A percentile compares a stretch with the other conserved stretches of the same genome.
phyloP scores from a whole-genome alignment of 2,888 invertebrate genomes.

The Watsonalla binaria region DNA sequence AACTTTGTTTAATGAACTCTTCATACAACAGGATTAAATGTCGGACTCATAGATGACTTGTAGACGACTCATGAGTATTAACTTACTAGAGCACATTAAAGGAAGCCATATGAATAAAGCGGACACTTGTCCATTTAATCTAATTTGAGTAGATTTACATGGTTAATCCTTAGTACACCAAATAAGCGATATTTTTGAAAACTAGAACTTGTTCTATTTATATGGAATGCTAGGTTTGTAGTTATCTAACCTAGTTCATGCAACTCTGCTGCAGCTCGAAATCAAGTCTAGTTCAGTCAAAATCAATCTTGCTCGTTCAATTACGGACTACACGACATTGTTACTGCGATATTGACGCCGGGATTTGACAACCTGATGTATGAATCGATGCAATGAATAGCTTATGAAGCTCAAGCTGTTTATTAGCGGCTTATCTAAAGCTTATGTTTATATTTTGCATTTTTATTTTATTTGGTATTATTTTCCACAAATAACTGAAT shows the following conservation, averaged over 20 bases:
- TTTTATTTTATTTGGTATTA: no score
- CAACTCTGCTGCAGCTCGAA: background rate
- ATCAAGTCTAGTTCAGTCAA: conserved; percentile 18
- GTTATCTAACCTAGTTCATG: no score
- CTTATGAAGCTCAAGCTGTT: no score
- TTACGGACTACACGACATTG: conserved; percentile 36
- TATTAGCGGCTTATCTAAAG: no score
- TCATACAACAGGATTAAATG: background rate
- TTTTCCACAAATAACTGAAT: no score
- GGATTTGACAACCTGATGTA: conserved; percentile 1
- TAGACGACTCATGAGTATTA: conserved; percentile 11
- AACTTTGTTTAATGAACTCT: background rate
- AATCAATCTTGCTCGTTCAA: conserved; percentile 39
- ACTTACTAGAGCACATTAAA: conserved; percentile 19
- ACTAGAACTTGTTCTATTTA: background rate
- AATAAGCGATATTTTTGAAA: no score
- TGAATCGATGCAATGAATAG: background rate
- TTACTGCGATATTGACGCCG: conserved; percentile 25
- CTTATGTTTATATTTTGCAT: no score
- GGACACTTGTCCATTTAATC: conserved; percentile 34
- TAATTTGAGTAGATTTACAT: conserved; percentile 35
- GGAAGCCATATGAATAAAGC: conserved; percentile 33
- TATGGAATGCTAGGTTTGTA: background rate
- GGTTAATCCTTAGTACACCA: background rate
- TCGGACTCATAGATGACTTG: background rate